Conservation (phyloP, 2,888 invertebrate species). For the Drosophila putrida region DNA sequence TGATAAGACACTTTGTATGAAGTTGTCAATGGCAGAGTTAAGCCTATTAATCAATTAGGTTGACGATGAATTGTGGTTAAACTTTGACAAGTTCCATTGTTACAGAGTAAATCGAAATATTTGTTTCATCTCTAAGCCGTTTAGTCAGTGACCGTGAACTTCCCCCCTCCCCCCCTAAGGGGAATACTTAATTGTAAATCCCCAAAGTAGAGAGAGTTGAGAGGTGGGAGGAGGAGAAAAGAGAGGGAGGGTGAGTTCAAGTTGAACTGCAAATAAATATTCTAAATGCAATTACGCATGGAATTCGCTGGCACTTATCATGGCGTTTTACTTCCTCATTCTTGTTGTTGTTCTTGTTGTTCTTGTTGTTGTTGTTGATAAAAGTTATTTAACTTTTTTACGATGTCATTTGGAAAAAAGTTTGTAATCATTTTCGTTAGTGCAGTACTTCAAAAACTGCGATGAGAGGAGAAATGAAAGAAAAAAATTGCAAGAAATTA, state of each 20-base stretch:
- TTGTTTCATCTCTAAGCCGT: conserved; percentile 5
- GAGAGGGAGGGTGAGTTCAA: background rate
- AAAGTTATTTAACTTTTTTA: conserved; percentile 77
- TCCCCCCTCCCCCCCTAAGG: background rate
- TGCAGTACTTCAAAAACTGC: conserved; percentile 60
- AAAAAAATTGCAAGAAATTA: conserved; percentile 59
- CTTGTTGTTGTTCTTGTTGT: conserved; percentile 37
- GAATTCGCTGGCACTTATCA: conserved; percentile 73
- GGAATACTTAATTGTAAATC: background rate
- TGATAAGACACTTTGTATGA: background rate
- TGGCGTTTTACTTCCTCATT: conserved; percentile 29
- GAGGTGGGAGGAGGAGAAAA: background rate
- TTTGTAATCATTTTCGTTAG: conserved; percentile 76
- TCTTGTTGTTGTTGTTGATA: conserved; percentile 29
- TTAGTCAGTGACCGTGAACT: conserved; percentile 4
- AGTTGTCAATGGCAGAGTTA: conserved; percentile 2
- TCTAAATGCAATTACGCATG: conserved; percentile 77
- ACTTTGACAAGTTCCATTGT: conserved; percentile 7
- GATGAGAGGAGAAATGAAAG: conserved; percentile 35
- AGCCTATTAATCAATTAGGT: conserved; percentile 19
- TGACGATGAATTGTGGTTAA: conserved; percentile 6
- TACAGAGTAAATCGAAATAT: background rate
- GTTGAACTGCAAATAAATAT: conserved; percentile 49
- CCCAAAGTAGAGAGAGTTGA: background rate
- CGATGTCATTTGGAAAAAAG: conserved; percentile 76